Base-by-base conservation (phyloP, 1,140 invertebrate genomes). In the Drosophila chauvacae region DNA sequence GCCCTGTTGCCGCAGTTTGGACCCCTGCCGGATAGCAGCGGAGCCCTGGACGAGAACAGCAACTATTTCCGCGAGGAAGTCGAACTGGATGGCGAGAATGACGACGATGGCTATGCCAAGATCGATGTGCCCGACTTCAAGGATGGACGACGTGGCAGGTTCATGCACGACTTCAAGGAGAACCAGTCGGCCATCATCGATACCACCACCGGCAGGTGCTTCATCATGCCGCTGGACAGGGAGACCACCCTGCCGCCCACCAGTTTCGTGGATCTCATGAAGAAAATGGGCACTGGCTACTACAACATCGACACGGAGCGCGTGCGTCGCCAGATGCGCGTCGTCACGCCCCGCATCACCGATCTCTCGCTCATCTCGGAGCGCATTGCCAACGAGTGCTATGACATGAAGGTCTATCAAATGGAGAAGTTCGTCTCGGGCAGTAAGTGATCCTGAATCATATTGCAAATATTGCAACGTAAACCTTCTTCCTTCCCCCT, bases 131-230 rank as follows among this genome's bases (percentile, higher is more conserved):
- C 97, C 16, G 95, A 96, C 84, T 97, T 97, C 81, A 94, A 94
- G 74, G 95, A 96, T 73, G 96, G 96, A 23, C 94, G 95, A 35
- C 94, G 94, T 33, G 97, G 97, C 28, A 94, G 96, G 45, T 97
- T 98, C 86, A 96, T 98, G 83, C 97, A 98, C 87, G 97, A 98
- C 93, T 98, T 98, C 91, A 95, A 95, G 75, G 94, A 94, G 74
- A 97, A 97, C 90, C 95, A 96, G 78, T 98, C 92, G 92, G 94
- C 93, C 13, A 98, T 98, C 74, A 95, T 98, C 71, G 97, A 98
- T 93, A 93, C 95, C 13, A 95, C 96, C 55, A 94, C 95, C 26
- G 87, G 85, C 50, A 95, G 96, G 18, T 98, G 98, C 93, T 98
- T 98, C 92, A 95, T 98, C 4, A 97, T 98, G 97, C 96, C 96